Conservation (phyloP, 1,140 invertebrate species). For the Calephelis virginiensis region DNA sequence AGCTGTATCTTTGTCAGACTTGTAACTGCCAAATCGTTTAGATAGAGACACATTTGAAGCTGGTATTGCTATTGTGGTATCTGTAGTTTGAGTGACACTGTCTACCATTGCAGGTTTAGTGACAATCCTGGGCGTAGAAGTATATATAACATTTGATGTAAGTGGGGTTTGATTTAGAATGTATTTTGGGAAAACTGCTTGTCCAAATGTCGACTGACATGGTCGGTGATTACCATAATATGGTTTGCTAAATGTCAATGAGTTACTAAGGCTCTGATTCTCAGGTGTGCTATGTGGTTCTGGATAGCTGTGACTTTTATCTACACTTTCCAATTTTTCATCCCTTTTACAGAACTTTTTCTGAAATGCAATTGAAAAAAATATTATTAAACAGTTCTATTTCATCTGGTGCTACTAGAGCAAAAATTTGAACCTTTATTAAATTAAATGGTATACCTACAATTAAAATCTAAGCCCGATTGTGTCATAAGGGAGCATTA, state of each 20-base stretch:
- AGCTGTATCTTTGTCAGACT: not conserved
- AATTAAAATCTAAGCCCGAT: no score
- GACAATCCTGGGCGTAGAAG: conserved; percentile 29
- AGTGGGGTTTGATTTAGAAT: conserved; percentile 23
- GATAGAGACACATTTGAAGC: not conserved
- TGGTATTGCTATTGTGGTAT: not conserved
- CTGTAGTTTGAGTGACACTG: not conserved
- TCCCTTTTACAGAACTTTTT: conserved; percentile 21
- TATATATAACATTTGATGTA: conserved; percentile 35
- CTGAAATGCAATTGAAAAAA: conserved; percentile 4
- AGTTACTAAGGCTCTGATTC: conserved; percentile 10
- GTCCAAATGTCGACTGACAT: conserved; percentile 32
- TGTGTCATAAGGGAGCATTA: no score
- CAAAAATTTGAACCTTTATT: no score
- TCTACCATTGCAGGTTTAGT: not conserved
- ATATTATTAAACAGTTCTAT: not conserved
- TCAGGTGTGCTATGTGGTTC: conserved; percentile 36
- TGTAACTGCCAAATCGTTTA: conserved; percentile 26
- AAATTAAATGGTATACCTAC: no score
- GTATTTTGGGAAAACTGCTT: conserved; percentile 38
- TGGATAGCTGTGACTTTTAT: conserved; percentile 38
- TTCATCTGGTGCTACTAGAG: no score
- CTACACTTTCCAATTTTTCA: conserved; percentile 23
- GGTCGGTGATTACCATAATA: conserved; percentile 13
- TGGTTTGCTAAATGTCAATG: conserved; percentile 15